Conservation (phyloP, 2,888 invertebrate species). For the Nephrotoma flavescens region DNA sequence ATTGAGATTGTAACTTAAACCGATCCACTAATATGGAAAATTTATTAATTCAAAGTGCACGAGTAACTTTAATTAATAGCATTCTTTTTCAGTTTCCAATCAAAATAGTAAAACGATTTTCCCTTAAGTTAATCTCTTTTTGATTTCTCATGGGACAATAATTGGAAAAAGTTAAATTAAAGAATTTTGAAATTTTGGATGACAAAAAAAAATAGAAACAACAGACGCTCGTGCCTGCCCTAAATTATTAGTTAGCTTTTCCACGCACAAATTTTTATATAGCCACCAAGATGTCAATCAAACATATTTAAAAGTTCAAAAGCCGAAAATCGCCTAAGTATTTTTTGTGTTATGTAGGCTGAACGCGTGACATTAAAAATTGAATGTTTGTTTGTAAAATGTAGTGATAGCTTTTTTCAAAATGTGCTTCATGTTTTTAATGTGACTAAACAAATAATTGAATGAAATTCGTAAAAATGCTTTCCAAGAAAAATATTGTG, state of each 20-base stretch:
- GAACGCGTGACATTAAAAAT: not conserved
- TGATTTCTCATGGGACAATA: not conserved
- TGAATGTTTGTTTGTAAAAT: not conserved
- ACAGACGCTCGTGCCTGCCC: not conserved
- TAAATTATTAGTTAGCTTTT: not conserved
- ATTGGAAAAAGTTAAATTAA: not conserved
- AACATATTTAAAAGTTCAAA: not conserved
- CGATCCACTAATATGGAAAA: not conserved
- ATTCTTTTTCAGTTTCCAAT: not conserved
- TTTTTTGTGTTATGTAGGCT: not conserved
- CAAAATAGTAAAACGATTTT: not conserved
- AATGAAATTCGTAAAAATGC: not conserved
- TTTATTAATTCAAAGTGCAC: not conserved
- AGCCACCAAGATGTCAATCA: not conserved
- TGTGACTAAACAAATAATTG: not conserved
- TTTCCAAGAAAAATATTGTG: not conserved
- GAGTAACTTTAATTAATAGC: not conserved
- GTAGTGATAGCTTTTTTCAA: not conserved
- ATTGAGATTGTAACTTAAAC: not conserved
- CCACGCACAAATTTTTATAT: not conserved
- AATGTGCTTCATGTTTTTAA: not conserved
- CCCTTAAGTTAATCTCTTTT: not conserved
- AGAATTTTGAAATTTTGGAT: not conserved
- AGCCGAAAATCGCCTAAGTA: not conserved
- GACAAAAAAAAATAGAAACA: not conserved